These are phyloP conservation scores for Rhabdornis inornatus DNA, from an alignment of 2,113 vertebrate species.

Conservation along the genomic window DNA sequence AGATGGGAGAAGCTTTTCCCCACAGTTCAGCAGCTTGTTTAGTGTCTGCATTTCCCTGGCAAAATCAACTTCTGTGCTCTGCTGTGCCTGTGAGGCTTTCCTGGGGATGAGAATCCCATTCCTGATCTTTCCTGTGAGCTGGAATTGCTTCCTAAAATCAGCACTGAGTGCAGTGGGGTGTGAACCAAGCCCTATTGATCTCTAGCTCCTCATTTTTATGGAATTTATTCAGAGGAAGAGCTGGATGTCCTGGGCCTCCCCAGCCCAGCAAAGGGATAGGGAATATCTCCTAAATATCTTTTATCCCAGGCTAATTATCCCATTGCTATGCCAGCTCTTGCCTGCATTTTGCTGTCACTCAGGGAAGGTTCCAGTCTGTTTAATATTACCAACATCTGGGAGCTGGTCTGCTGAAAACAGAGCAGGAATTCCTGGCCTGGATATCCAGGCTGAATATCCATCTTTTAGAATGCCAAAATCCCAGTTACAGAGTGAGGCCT, in stretches of 20 bases:
- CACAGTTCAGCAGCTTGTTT: not conserved
- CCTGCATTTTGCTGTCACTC: not conserved
- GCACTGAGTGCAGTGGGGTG: not conserved
- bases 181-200: not conserved
- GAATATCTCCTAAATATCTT: not conserved
- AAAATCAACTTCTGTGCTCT: not conserved
- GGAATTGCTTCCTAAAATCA: not conserved
- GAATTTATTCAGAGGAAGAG: not conserved
- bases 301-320: not conserved
- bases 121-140: not conserved
- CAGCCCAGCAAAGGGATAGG: not conserved
- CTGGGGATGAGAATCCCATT: not conserved
- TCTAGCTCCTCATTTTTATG: not conserved
- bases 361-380: conserved; percentile 6
- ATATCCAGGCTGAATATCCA: too few relatives aligned
- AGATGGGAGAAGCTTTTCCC: not conserved
- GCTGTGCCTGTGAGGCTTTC: not conserved
- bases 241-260: not conserved
- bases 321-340: not conserved
- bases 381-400: not conserved
- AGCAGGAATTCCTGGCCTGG: not conserved
- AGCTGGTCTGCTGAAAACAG: not conserved
- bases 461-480: not conserved
- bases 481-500: not conserved
- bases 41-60: not conserved